Evolutionary conservation across 2,113 vertebrate species (phyloP).

Genomic region (Cromileptes altivelis): DNA sequence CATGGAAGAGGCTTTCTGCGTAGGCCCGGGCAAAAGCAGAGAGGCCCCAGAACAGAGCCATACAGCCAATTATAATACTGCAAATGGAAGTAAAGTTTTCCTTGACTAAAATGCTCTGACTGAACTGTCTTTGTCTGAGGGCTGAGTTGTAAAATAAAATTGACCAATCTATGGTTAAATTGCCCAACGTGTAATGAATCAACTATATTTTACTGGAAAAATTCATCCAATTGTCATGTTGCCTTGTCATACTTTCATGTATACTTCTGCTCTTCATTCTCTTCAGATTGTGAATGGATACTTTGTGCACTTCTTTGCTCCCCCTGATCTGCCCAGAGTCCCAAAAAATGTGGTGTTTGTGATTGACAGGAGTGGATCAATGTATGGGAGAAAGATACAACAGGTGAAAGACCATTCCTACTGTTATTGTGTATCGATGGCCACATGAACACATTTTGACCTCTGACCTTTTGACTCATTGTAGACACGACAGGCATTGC

Average conservation of each 20-base stretch:
- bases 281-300: constrained; percentile 85
- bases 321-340: constrained; percentile 70
- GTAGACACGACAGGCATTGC: constrained; percentile 82
- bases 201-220: not conserved
- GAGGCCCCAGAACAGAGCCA: too few species aligned
- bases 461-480: not conserved
- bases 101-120: too few species aligned
- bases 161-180: not conserved
- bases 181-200: not conserved
- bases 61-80: too few species aligned
- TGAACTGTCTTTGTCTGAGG: not conserved
- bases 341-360: constrained; percentile 85
- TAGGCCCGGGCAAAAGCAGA: too few species aligned
- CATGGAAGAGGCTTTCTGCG: too few species aligned
- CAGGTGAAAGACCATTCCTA: constrained; percentile 73
- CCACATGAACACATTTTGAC: not conserved
- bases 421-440: not conserved
- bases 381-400: constrained; percentile 60
- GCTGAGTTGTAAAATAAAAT: not conserved
- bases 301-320: constrained; percentile 87
- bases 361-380: constrained; percentile 85
- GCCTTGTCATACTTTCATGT: not conserved
- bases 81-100: too few species aligned
- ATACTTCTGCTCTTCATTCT: not conserved
- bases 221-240: not conserved